Percentiles rank a stretch among this genome's conserved stretches.
These are phyloP conservation scores for Polyergus mexicanus DNA, from an alignment of 1,140 invertebrate genomes.

Conservation along the genomic window DNA sequence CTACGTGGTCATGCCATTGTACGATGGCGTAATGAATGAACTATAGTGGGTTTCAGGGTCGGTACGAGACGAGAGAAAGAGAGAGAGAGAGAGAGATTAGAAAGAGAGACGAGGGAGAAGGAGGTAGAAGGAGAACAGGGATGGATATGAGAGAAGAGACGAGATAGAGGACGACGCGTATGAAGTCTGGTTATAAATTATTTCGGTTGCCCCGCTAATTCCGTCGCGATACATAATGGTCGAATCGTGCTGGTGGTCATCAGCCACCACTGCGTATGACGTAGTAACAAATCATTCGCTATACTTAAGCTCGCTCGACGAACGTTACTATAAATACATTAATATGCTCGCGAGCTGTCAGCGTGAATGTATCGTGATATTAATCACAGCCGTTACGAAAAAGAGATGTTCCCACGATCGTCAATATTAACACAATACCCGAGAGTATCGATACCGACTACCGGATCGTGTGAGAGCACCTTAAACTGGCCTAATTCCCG, in stretches of 20 bases:
- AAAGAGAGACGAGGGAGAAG: background rate
- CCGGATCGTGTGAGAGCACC: constrained; percentile 29
- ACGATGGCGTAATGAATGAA: constrained; percentile 44
- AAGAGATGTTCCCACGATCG: constrained; percentile 10
- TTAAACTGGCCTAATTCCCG: constrained; percentile 45
- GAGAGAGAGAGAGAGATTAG: background rate
- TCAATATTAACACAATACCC: background rate
- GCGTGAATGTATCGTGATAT: constrained; percentile 15
- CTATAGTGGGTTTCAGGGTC: constrained; percentile 67
- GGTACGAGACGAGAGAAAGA: constrained; percentile 19
- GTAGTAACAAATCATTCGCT: constrained; percentile 18
- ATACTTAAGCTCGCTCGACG: constrained; percentile 10
- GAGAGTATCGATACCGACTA: background rate
- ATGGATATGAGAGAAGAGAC: constrained; percentile 34
- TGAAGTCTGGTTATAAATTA: constrained; percentile 67
- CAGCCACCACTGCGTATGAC: constrained; percentile 27
- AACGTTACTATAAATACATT: constrained; percentile 23
- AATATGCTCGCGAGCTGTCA: background rate
- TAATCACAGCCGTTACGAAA: constrained; percentile 12
- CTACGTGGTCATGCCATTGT: constrained; percentile 1
- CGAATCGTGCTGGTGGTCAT: constrained; percentile 43
- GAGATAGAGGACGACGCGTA: constrained; percentile 48
- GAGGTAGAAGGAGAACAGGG: background rate
- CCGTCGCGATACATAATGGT: constrained; percentile 63
- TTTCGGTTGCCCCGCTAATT: constrained; percentile 72